Evolutionary conservation across 92 coral and sea anemone genomes (phyloP).

Genomic region (Meandrina meandrites): DNA sequence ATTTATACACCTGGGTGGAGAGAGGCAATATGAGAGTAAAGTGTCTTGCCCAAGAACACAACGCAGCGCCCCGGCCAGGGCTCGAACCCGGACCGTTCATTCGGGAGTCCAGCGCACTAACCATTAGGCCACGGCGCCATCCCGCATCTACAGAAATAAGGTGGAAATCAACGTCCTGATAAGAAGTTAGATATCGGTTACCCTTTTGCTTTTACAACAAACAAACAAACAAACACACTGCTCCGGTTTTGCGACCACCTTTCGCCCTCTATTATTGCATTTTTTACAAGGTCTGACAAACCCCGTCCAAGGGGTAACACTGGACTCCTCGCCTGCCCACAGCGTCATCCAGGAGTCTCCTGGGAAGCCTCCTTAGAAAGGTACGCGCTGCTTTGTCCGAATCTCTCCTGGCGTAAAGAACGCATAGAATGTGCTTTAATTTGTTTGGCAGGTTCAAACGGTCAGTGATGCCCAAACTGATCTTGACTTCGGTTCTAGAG

Average conservation of each 20-base stretch:
- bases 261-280: too few relatives aligned
- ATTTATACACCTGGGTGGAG: too few relatives aligned
- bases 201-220: neutral
- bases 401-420: constrained; percentile 71
- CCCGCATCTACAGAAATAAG: neutral
- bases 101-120: too few relatives aligned
- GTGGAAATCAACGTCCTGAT: neutral
- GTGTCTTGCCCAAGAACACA: too few relatives aligned
- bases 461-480: constrained; percentile 65
- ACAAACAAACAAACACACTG: neutral
- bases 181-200: neutral
- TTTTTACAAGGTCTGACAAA: constrained; percentile 7
- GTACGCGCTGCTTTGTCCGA: constrained; percentile 72
- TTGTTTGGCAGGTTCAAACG: constrained; percentile 56
- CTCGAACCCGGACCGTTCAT: too few relatives aligned
- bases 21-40: too few relatives aligned
- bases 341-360: constrained; percentile 52
- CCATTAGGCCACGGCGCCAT: too few relatives aligned
- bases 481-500: constrained; percentile 65
- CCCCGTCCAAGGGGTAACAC: constrained; percentile 23
- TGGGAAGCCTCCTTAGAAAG: constrained; percentile 65
- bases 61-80: too few relatives aligned
- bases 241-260: too few relatives aligned
- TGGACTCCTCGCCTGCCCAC: constrained; percentile 35
- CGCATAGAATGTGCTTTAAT: constrained; percentile 72